Evolutionary conservation across 2,797 vertebrate genomes (phyloP).

Genomic region (Enteromius trimaculatus): DNA sequence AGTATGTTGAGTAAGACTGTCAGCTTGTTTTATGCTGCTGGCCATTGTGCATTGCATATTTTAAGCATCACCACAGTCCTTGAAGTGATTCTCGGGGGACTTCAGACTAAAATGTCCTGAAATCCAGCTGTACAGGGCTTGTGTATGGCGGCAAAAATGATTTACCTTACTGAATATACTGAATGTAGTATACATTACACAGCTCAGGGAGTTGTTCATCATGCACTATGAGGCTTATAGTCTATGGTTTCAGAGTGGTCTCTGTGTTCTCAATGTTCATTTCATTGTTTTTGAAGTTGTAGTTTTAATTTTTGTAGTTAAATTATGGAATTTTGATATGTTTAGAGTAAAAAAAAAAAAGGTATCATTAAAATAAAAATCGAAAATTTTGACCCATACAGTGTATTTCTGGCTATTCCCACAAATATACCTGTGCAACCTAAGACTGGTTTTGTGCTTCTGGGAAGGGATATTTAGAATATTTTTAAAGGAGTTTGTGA

Average conservation of each 20-base stretch:
- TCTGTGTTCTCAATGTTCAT: not conserved
- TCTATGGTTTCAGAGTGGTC: too few species aligned
- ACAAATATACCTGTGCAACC: too few species aligned
- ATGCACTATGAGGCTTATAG: not conserved
- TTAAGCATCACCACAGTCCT: conserved; percentile 50
- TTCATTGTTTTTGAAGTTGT: not conserved
- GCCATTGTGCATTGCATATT: conserved; percentile 55
- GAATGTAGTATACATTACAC: not conserved
- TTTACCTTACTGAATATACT: not conserved
- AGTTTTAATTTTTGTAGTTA: not conserved
- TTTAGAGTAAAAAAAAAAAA: too few species aligned
- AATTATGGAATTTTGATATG: too few species aligned
- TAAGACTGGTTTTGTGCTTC: too few species aligned
- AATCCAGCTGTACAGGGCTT: conserved; percentile 32
- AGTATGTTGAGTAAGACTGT: conserved; percentile 45
- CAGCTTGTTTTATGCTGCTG: conserved; percentile 52
- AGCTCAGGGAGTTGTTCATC: not conserved
- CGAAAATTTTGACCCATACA: too few species aligned
- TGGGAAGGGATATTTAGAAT: not conserved
- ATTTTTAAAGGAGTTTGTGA: not conserved
- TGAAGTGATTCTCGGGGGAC: conserved; percentile 18
- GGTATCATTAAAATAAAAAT: too few species aligned
- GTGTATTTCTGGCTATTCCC: too few species aligned
- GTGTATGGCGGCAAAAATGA: conserved; percentile 4
- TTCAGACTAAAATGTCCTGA: conserved; percentile 43